Evolutionary conservation across 2,888 invertebrate species (phyloP).

Genomic region (Metopia argyrocephala): DNA sequence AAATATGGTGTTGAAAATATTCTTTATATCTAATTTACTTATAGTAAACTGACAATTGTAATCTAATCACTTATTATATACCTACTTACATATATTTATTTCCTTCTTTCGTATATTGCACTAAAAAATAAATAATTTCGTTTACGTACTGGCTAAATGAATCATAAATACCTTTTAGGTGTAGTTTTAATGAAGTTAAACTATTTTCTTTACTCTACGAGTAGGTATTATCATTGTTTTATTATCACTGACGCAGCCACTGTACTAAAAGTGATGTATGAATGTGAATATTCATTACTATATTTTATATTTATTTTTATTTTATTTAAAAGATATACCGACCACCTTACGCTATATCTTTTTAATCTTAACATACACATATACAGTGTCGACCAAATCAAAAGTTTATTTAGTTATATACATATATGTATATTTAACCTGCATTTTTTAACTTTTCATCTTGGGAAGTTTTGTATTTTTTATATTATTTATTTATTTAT

Average conservation of each 20-base stretch:
- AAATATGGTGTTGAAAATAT: slow-evolving; percentile 18
- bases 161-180: slow-evolving; percentile 8
- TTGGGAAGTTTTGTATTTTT: too few relatives aligned
- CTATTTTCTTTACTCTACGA: slow-evolving; percentile 6
- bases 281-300: neutral
- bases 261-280: neutral
- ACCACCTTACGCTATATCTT: neutral
- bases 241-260: slow-evolving; percentile 9
- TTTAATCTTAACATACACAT: too few relatives aligned
- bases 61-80: slow-evolving; percentile 44
- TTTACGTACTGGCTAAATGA: slow-evolving; percentile 34
- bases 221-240: neutral
- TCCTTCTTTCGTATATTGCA: slow-evolving; percentile 2
- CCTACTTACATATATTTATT: too few relatives aligned
- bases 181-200: neutral
- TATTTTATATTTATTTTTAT: slow-evolving; percentile 8
- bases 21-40: slow-evolving; percentile 43
- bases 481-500: too few relatives aligned
- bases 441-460: too few relatives aligned
- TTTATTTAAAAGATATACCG: neutral
- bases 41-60: slow-evolving; percentile 50
- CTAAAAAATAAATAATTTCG: neutral
- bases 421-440: too few relatives aligned
- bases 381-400: too few relatives aligned
- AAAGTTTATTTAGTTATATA: too few relatives aligned